Conservation (phyloP, 2,797 vertebrate species). For the Loris lydekkerianus region DNA sequence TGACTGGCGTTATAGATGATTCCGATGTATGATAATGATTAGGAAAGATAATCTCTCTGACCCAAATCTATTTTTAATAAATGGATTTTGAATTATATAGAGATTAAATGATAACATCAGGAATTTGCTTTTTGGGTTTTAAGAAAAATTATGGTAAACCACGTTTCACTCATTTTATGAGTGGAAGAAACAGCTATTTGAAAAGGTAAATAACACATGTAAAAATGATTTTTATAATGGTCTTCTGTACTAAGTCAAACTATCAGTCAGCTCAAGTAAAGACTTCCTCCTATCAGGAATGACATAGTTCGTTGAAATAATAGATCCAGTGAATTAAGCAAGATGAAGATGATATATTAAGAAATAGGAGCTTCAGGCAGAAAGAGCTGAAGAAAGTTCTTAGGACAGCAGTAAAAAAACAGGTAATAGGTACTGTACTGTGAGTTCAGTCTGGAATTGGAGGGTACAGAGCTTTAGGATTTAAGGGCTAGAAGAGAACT, state of each 20-base stretch:
- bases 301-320: neutral
- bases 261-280: neutral
- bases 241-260: neutral
- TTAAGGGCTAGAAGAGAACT: neutral
- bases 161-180: neutral
- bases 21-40: neutral
- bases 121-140: neutral
- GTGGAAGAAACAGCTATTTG: neutral
- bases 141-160: conserved; percentile 8
- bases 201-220: neutral
- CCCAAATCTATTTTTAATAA: neutral
- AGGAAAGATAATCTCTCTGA: neutral
- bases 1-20: neutral
- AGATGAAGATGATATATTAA: neutral
- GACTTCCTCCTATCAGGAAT: neutral
- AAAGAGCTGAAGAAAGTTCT: neutral
- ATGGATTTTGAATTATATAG: neutral
- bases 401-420: neutral
- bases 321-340: neutral
- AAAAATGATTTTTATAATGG: neutral
- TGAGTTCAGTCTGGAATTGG: neutral
- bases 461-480: neutral
- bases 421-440: no score
- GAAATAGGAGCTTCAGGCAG: neutral
- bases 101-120: neutral